Percentiles rank a stretch among this genome's conserved stretches.
Evolutionary conservation across 2,888 invertebrate species (phyloP).

Genomic region (Apoda limacodes): DNA sequence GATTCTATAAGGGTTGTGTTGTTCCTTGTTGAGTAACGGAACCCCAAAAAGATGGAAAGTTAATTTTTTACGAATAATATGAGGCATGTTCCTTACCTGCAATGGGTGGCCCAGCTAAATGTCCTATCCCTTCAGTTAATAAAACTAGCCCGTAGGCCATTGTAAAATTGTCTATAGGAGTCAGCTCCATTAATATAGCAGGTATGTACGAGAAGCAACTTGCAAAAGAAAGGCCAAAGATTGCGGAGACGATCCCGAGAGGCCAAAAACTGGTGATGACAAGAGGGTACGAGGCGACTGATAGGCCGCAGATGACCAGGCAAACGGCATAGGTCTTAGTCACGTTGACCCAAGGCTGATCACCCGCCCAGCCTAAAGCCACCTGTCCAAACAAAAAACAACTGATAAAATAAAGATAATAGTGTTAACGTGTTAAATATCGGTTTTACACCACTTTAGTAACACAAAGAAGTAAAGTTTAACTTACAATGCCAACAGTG

Average conservation of each 20-base stretch:
- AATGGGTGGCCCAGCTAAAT: slow-evolving; percentile 90
- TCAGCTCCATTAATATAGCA: slow-evolving; percentile 87
- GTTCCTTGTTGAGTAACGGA: too few relatives aligned
- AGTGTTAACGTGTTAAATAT: too few relatives aligned
- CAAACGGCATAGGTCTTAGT: slow-evolving; percentile 85
- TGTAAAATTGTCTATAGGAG: slow-evolving; percentile 91
- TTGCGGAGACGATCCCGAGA: slow-evolving; percentile 61
- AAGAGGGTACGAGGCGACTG: slow-evolving; percentile 71
- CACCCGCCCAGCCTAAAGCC: slow-evolving; percentile 88
- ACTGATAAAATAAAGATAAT: too few relatives aligned
- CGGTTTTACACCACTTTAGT: too few relatives aligned
- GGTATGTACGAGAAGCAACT: slow-evolving; percentile 93
- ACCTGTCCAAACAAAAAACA: slow-evolving; percentile 71
- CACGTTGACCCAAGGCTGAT: slow-evolving; percentile 86
- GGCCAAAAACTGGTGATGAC: slow-evolving; percentile 61
- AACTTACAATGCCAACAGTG: slow-evolving; percentile 86
- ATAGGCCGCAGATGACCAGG: slow-evolving; percentile 75
- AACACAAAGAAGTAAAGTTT: slow-evolving; percentile 2
- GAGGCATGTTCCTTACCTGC: slow-evolving; percentile 85
- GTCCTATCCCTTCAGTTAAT: slow-evolving; percentile 93
- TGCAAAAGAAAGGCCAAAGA: slow-evolving; percentile 91
- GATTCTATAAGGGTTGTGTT: too few relatives aligned
- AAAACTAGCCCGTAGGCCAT: slow-evolving; percentile 91
- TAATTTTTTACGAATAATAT: too few relatives aligned
- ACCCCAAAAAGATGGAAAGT: too few relatives aligned